phyloP scores from a whole-genome alignment of 2,113 vertebrate species.

The Physeter macrocephalus region DNA sequence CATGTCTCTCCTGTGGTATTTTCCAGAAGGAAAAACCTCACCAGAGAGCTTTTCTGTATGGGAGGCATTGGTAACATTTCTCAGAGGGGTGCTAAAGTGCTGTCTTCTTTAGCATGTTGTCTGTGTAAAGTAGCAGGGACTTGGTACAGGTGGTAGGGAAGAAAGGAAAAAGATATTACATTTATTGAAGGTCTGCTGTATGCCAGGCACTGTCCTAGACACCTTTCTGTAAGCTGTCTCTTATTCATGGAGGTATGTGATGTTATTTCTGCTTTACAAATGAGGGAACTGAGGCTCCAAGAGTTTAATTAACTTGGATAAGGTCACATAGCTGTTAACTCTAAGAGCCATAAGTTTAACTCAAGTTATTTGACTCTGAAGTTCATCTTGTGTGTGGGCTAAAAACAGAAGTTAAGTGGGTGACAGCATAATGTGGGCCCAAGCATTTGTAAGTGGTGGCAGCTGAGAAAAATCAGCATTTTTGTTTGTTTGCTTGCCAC shows the following conservation, averaged over 20 bases:
- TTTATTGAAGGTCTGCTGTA: background rate
- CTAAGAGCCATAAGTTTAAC: background rate
- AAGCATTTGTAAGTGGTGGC: background rate
- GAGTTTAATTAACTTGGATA: background rate
- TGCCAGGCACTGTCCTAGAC: background rate
- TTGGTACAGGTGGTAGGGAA: background rate
- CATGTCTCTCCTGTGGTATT: background rate
- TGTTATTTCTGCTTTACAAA: background rate
- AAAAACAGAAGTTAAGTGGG: background rate
- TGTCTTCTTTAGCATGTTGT: background rate
- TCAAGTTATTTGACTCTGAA: background rate
- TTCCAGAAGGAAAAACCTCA: background rate
- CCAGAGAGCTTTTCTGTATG: background rate
- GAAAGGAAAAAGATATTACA: background rate
- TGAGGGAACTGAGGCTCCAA: background rate
- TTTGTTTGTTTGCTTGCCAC: background rate
- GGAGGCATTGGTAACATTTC: background rate
- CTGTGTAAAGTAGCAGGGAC: background rate
- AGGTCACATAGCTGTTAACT: background rate
- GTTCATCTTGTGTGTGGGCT: background rate
- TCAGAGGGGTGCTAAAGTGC: background rate
- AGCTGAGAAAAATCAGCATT: slow-evolving; percentile 12
- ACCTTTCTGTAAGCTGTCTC: background rate
- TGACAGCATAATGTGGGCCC: background rate
- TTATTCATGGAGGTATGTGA: background rate